phyloP scores from a whole-genome alignment of 2,797 vertebrate species.

The Enteromius paludinosus region DNA sequence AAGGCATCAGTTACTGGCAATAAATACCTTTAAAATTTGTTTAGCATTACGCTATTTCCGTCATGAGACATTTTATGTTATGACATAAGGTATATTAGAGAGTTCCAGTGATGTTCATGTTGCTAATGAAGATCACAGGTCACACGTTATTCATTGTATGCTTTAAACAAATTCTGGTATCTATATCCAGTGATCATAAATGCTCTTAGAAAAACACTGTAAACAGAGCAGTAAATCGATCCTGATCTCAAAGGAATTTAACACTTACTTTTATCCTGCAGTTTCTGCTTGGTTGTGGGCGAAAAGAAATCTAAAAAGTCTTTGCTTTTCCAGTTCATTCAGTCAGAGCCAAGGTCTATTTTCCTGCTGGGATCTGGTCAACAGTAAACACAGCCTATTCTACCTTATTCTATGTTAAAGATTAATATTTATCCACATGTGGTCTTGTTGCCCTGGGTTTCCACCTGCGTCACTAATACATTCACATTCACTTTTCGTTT shows the following conservation, averaged over 20 bases:
- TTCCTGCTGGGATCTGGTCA: slow-evolving; percentile 16
- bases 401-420: slow-evolving; percentile 17
- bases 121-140: background rate
- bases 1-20: background rate
- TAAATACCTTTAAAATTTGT: background rate
- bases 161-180: slow-evolving; percentile 16
- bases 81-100: background rate
- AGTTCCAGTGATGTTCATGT: background rate
- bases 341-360: slow-evolving; percentile 21
- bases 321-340: slow-evolving; percentile 26
- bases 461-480: slow-evolving; percentile 11
- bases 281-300: background rate
- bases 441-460: slow-evolving; percentile 10
- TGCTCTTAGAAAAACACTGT: background rate
- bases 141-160: background rate
- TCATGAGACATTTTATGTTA: background rate
- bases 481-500: slow-evolving; percentile 12
- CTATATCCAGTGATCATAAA: background rate
- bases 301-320: background rate
- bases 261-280: background rate
- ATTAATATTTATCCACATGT: slow-evolving; percentile 15
- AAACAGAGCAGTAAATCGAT: background rate
- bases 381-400: slow-evolving; percentile 8
- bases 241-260: background rate
- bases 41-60: background rate